Evolutionary conservation across 2,113 vertebrate species (phyloP), one percentile per base, ranked within the genome.

Genomic region (Microcebus tavaratra): DNA sequence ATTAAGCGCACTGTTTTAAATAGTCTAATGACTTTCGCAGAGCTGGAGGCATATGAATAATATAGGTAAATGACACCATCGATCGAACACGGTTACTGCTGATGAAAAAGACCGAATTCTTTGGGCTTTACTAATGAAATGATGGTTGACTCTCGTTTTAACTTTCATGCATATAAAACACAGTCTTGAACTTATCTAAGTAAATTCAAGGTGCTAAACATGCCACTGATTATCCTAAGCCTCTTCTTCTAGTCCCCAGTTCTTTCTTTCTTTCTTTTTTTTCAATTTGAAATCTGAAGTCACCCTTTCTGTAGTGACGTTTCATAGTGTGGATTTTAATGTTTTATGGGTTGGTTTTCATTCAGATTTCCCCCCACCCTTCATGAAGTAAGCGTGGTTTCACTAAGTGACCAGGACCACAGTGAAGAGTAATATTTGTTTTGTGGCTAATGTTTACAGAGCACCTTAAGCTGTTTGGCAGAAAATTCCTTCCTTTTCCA

Each of bases 1-100:
- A n/a, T 48, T 48, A 55, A 75, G 70, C 8, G 36, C 65, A 53
- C 84, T 81, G 81, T 80, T 95, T 86, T 87, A 65, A 95, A 93
- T 68, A 48, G 6, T 79, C 53, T 82, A 45, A 31, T 31, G 65
- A 42, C 45, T 61, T 94, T 39, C 53, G 25, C 39, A 36, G 31
- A 76, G 6, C 9, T 27, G 14, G 48, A 39, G 14, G 14, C 21
- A 20, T 10, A 31, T 18, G 57, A 83, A 45, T 21, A 70, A 5
- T 17, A 34, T 2, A 65, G 42, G 20, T 23, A 57, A 92, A 34
- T 29, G 73, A 63, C 53, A 45, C 1, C 48, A 25, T 3, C 36
- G 23, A 83, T 83, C 34, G 83, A 68, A 48, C 55, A 21, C 20
- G 0, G 23, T 10, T 10, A 20, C 17, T 21, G 15, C 79, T 76